These are phyloP conservation scores for Terrapene triunguis DNA, from an alignment of 2,113 vertebrate species.

Conservation along the genomic window DNA sequence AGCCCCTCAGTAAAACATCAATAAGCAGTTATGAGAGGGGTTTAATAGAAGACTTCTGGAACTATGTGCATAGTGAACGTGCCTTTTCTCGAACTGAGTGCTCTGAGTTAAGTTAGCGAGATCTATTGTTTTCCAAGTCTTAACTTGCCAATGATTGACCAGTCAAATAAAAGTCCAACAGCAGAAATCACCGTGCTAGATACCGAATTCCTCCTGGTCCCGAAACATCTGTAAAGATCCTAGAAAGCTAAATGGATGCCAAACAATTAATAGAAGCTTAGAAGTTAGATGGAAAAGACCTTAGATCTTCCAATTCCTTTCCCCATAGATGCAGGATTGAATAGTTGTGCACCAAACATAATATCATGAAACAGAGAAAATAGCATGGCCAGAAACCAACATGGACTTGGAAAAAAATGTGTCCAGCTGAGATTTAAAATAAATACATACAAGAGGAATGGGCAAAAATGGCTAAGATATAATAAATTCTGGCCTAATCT, in stretches of 20 bases:
- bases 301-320: neutral
- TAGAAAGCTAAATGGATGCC: slow-evolving; percentile 40
- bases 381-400: neutral
- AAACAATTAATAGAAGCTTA: neutral
- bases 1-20: neutral
- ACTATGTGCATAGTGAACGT: neutral
- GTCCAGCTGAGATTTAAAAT: neutral
- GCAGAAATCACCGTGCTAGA: slow-evolving; percentile 29
- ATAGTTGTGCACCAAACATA: neutral
- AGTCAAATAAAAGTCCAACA: slow-evolving; percentile 30
- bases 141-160: slow-evolving; percentile 50
- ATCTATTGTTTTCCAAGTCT: slow-evolving; percentile 4
- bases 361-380: neutral
- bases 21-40: neutral
- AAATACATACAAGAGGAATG: neutral
- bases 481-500: neutral
- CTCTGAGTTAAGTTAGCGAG: neutral
- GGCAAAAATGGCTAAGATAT: neutral
- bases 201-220: slow-evolving; percentile 52
- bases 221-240: slow-evolving; percentile 52
- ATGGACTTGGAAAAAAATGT: neutral
- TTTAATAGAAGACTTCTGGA: slow-evolving; percentile 5
- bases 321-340: neutral
- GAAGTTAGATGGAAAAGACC: slow-evolving; percentile 37
- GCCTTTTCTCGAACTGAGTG: neutral